A percentile compares a stretch with the other conserved stretches of the same genome.
phyloP scores from a whole-genome alignment of 1,140 invertebrate genomes.

The Drosophila elegans region DNA sequence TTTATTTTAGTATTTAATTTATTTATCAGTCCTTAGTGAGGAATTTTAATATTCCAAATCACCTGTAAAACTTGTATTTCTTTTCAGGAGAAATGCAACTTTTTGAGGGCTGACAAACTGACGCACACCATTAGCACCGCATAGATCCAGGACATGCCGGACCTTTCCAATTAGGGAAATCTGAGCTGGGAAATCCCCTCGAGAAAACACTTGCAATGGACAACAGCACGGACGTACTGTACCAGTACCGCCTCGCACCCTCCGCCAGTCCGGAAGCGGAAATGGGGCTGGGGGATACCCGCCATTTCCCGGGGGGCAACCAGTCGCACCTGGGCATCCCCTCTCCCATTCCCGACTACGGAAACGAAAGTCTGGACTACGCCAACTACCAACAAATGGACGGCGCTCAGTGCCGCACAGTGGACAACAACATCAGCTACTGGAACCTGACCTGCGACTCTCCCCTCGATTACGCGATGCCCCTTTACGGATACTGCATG shows the following conservation, averaged over 20 bases:
- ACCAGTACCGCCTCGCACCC: constrained; percentile 55
- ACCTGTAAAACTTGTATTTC: not conserved
- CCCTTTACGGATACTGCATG: constrained; percentile 82
- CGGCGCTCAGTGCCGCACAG: constrained; percentile 34
- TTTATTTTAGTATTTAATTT: no score
- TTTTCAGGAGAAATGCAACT: not conserved
- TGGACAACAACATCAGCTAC: constrained; percentile 59
- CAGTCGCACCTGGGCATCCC: constrained; percentile 50
- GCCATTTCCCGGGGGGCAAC: constrained; percentile 8
- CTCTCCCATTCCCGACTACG: constrained; percentile 41
- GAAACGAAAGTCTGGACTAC: constrained; percentile 59
- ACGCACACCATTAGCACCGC: not conserved
- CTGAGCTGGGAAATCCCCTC: not conserved
- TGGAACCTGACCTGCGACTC: constrained; percentile 82
- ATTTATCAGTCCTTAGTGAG: no score
- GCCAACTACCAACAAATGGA: constrained; percentile 47
- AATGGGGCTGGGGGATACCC: not conserved
- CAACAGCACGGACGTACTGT: constrained; percentile 50
- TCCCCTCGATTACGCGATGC: constrained; percentile 65
- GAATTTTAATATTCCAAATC: no score
- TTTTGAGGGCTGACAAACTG: no score
- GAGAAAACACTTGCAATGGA: constrained; percentile 13
- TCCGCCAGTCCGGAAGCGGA: constrained; percentile 15
- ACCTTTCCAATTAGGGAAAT: not conserved
- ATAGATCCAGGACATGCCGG: not conserved